Conservation (phyloP, 1,140 invertebrate species). For the Melitaea cinxia region DNA sequence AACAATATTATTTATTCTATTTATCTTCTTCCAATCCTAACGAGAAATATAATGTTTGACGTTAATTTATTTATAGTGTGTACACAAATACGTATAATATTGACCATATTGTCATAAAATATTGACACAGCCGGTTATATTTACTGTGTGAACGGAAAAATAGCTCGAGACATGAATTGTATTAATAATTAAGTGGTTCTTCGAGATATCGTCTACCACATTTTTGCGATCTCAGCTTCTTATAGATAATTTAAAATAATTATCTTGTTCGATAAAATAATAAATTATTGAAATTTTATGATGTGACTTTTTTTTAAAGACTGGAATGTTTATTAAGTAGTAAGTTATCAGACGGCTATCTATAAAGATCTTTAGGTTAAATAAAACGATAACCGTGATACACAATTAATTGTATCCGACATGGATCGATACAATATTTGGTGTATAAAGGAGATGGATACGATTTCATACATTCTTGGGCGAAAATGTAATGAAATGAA, state of each 20-base stretch:
- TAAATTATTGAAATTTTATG: slow-evolving; percentile 2
- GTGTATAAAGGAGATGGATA: no score
- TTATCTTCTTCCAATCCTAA: background rate
- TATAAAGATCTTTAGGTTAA: slow-evolving; percentile 9
- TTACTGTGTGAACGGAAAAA: slow-evolving; percentile 30
- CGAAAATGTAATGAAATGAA: no score
- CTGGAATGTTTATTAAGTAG: slow-evolving; percentile 6
- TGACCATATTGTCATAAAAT: slow-evolving; percentile 24
- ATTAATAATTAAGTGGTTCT: slow-evolving; percentile 7
- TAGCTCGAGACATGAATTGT: slow-evolving; percentile 12
- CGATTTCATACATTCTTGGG: no score
- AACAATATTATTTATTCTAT: slow-evolving; percentile 1
- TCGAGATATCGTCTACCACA: slow-evolving; percentile 5
- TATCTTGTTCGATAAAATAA: background rate
- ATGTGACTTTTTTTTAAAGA: background rate
- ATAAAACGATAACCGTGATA: slow-evolving; percentile 14
- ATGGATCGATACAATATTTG: slow-evolving; percentile 29
- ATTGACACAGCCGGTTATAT: slow-evolving; percentile 24
- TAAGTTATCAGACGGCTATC: background rate
- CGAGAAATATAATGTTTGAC: slow-evolving; percentile 5
- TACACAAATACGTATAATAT: slow-evolving; percentile 21
- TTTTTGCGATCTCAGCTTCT: slow-evolving; percentile 2
- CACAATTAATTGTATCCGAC: slow-evolving; percentile 29
- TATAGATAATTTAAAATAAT: background rate
- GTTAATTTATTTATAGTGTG: slow-evolving; percentile 25